A percentile compares a stretch with the other conserved stretches of the same genome.
phyloP scores from a whole-genome alignment of 2,113 vertebrate species.

The Saiga tatarica region DNA sequence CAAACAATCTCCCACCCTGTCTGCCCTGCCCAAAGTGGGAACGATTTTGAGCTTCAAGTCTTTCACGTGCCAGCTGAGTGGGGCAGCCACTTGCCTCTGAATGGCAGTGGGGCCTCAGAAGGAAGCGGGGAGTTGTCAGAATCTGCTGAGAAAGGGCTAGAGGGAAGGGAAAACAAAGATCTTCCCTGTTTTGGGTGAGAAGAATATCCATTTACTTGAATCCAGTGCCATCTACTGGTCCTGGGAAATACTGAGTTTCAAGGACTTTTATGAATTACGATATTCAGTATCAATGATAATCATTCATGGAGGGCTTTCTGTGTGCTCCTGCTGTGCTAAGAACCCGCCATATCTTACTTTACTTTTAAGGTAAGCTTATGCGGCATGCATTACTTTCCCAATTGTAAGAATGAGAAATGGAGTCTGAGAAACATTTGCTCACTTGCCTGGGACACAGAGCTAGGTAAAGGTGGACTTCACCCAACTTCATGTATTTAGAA shows the following conservation, averaged over 20 bases:
- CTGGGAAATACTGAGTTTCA: not conserved
- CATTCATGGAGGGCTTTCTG: not conserved
- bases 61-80: not conserved
- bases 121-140: not conserved
- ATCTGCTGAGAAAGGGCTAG: not conserved
- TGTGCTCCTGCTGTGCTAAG: not conserved
- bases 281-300: not conserved
- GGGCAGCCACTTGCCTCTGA: not conserved
- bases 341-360: not conserved
- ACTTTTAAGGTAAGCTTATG: not conserved
- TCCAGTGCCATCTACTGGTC: constrained; percentile 21
- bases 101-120: not conserved
- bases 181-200: not conserved
- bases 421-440: not conserved
- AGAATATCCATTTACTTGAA: not conserved
- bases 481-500: not conserved
- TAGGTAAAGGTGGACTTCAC: not conserved
- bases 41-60: not conserved
- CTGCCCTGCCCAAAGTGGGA: not conserved
- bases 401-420: not conserved
- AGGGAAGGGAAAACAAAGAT: not conserved
- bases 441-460: not conserved
- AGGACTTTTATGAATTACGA: not conserved
- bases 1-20: not conserved
- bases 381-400: not conserved